Evolutionary conservation across 1,140 invertebrate genomes (phyloP), one percentile per base, ranked within the genome.

Genomic region (Diabrotica undecimpunctata): DNA sequence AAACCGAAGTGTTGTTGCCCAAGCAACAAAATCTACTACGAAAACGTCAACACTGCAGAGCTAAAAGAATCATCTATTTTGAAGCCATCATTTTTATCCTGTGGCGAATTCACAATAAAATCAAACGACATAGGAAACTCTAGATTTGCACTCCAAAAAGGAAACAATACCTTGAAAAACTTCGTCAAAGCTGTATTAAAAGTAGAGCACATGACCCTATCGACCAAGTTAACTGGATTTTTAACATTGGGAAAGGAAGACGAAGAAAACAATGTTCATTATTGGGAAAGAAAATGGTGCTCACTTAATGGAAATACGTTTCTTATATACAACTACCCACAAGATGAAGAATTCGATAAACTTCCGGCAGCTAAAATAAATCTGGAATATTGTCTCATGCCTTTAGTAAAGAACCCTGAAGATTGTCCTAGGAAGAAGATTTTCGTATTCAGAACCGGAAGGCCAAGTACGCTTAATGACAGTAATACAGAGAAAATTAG

Each of bases 281-380:
- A 58, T 12, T 70, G 68, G 68, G 65, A 67, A 8, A 57, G 52
- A 7, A 67, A 62, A 41, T 70, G 65, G 65, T 70, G 68, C 53
- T 41, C 58, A 2, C 36, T 70, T 41, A 51, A 60, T 5, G 62
- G 54, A 10, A 46, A 39, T 7, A 25, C 64, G 9, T 14, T 70
- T 6, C 14, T 12, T 9, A 61, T 70, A 12, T 70, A 65, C 54
- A 65, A 61, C 50, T 62, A 70, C 35, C 68, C 68, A 8, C 51
- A 52, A 35, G 65, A 67, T 6, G 54, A 65, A 46, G 38, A 62
- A 5, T 66, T 64, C 6, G 65, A 56, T 5, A 65, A 54, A 14
- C 60, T 65, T 7, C 65, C 67, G 4, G 5, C 58, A 5, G 51
- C 41, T 11, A 35, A 52, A 13, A 50, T 70, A 11, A 65, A 70